Evolutionary conservation across 92 coral and sea anemone species (phyloP), one percentile per base, ranked within the genome.

Genomic region (Diadumene lineata): DNA sequence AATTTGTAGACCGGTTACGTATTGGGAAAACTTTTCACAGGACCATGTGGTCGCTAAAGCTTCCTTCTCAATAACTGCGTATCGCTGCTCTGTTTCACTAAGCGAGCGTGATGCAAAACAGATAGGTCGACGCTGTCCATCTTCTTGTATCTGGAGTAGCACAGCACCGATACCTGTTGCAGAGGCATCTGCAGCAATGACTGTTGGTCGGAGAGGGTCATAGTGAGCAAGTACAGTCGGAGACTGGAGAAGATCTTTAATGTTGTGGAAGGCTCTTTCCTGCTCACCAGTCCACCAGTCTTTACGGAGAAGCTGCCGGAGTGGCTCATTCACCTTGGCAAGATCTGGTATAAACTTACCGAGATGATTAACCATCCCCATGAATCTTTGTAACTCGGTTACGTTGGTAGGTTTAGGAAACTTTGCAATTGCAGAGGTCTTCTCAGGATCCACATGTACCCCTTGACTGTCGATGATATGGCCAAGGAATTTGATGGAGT

Each of bases 281-380:
- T 82, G 92, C 11, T 69, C 73, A 17, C 32, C 83, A 28, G 64
- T 81, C 88, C 86, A 83, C 23, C 28, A 15, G 33, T 87, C 84
- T 29, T 82, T 87, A 74, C 63, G 78, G 15, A 87, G 70, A 19
- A 78, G 79, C 43, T 87, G 87, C 44, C 85, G 82, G 28, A 83
- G 70, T 19, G 88, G 84, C 69, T 66, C 84, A 56, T 76, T 87
- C 28, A 38, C 34, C 58, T 44, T 74, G 34, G 87, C 75, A 9
- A 84, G 80, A n/a, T 80, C 46, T 13, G 93, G 82, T 6, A 84
- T 32, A 24, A 85, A 89, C 66, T 81, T 89, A 3, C 90, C 85
- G 33, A 85, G 82, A n/a, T 89, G 90, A 77, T 85, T 81, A 56
- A 74, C 85, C 86, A 88, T 80, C 7, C 84, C 86, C 83, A 83